phyloP scores from a whole-genome alignment of 2,888 invertebrate genomes.

The Aspidapion aeneum region DNA sequence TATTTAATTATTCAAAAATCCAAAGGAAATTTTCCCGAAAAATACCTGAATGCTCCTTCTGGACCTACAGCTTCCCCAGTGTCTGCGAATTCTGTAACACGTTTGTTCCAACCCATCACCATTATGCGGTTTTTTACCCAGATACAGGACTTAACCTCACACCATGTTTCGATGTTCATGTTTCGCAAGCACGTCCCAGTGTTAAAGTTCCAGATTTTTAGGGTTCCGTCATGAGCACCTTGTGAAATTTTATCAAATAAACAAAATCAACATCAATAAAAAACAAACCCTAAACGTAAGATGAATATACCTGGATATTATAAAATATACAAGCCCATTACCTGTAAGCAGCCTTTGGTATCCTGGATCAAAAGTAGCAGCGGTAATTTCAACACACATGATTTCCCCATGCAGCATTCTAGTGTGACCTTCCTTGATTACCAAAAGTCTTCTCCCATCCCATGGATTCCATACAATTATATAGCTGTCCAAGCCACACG shows the following conservation, averaged over 20 bases:
- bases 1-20: too few relatives aligned
- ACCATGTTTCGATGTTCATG: constrained; percentile 50
- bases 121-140: constrained; percentile 60
- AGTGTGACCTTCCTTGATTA: constrained; percentile 69
- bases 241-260: constrained; percentile 53
- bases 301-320: neutral
- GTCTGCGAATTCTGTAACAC: constrained; percentile 66
- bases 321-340: too few relatives aligned
- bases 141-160: constrained; percentile 53
- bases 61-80: constrained; percentile 51
- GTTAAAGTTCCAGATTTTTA: constrained; percentile 85
- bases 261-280: too few relatives aligned
- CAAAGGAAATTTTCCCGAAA: too few relatives aligned
- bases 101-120: constrained; percentile 75
- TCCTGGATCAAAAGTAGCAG: constrained; percentile 72
- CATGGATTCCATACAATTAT: constrained; percentile 81
- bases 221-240: constrained; percentile 72
- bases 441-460: constrained; percentile 63
- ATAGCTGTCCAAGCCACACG: constrained; percentile 74
- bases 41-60: constrained; percentile 40
- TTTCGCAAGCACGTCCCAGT: constrained; percentile 69
- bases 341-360: constrained; percentile 54
- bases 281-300: neutral
- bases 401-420: constrained; percentile 62
- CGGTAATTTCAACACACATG: constrained; percentile 69